Percentiles rank a stretch among this genome's conserved stretches.
Evolutionary conservation across 2,113 vertebrate genomes (phyloP).

Genomic region (cattle (Bos taurus)): ARS-UCD2.0 NC_082638.1:832501-833000

Average conservation of each 20-base stretch:
- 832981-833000: neutral
- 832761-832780: fast-evolving
- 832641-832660: neutral
- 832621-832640: neutral
- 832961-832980: neutral
- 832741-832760: neutral
- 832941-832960: neutral
- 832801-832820: neutral
- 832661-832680: fast-evolving
- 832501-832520: neutral
- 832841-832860: neutral
- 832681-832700: neutral
- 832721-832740: neutral
- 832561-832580: neutral
- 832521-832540: neutral
- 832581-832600: neutral
- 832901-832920: neutral
- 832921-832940: neutral
- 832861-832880: fast-evolving
- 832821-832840: neutral
- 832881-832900: neutral
- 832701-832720: too few species aligned
- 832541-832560: neutral
- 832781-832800: fast-evolving
- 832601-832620: fast-evolving